These are phyloP conservation scores for Lysiphlebus fabarum DNA, from an alignment of 1,140 invertebrate genomes.

Conservation along the genomic window DNA sequence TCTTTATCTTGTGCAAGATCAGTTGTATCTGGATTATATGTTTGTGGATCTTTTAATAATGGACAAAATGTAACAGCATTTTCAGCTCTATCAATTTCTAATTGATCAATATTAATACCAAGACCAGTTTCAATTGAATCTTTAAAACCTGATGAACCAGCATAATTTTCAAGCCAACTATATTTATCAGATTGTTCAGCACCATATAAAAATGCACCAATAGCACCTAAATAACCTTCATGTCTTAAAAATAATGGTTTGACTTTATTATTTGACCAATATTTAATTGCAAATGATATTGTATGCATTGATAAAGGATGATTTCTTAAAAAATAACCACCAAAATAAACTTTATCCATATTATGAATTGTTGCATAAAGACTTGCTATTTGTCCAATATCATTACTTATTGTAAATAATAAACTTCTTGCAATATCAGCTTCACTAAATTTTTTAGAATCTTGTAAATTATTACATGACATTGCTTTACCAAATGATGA, in stretches of 20 bases:
- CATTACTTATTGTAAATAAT: conserved; percentile 72
- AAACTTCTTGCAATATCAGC: conserved; percentile 71
- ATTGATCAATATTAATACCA: conserved; percentile 60
- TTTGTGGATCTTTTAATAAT: conserved; percentile 59
- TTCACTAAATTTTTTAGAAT: conserved; percentile 50
- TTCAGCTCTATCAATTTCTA: conserved; percentile 69
- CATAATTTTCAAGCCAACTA: conserved; percentile 76
- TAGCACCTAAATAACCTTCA: conserved; percentile 75
- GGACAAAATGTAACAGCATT: conserved; percentile 64
- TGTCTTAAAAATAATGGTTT: conserved; percentile 72
- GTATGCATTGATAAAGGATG: conserved; percentile 76
- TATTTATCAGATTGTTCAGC: conserved; percentile 65
- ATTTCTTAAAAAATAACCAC: conserved; percentile 74
- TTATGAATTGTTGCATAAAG: conserved; percentile 68
- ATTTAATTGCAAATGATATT: conserved; percentile 72
- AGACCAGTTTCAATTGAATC: conserved; percentile 53
- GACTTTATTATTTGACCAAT: conserved; percentile 71
- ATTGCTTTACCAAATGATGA: conserved; percentile 74
- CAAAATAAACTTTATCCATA: conserved; percentile 70
- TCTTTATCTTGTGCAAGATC: conserved; percentile 81
- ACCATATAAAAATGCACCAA: conserved; percentile 74
- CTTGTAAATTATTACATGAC: conserved; percentile 41
- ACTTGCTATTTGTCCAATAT: conserved; percentile 74
- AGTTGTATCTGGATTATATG: conserved; percentile 85
- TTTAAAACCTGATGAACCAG: conserved; percentile 68